These are phyloP conservation scores for Lasioglossum oenotherae DNA, from an alignment of 2,888 invertebrate genomes.

Conservation along the genomic window DNA sequence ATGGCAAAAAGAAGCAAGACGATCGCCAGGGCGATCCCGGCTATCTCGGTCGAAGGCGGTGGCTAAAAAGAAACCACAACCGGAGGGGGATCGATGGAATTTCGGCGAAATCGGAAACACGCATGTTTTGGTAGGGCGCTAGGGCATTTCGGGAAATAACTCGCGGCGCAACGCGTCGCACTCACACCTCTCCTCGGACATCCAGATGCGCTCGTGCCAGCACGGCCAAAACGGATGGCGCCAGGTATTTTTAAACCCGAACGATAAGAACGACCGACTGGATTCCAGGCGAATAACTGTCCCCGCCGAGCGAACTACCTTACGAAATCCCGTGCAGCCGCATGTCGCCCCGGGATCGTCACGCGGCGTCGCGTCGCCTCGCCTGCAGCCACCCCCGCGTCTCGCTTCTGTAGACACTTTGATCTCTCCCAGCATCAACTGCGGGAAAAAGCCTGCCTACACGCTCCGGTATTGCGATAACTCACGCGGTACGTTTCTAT, in stretches of 20 bases:
- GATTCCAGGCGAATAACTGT: slow-evolving; percentile 66
- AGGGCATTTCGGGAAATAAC: slow-evolving; percentile 58
- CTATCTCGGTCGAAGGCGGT: background rate
- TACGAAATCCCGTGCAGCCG: slow-evolving; percentile 57
- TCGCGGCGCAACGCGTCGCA: slow-evolving; percentile 30
- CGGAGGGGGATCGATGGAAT: slow-evolving; percentile 9
- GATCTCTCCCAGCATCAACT: background rate
- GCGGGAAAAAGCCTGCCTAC: slow-evolving; percentile 37
- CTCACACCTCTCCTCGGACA: background rate
- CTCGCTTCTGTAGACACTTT: slow-evolving; percentile 13
- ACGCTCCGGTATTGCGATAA: slow-evolving; percentile 26
- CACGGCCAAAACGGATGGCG: slow-evolving; percentile 61
- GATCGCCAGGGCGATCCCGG: background rate
- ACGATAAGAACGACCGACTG: slow-evolving; percentile 66
- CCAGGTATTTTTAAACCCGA: slow-evolving; percentile 72
- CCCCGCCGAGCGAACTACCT: slow-evolving; percentile 59
- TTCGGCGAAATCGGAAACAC: slow-evolving; percentile 38
- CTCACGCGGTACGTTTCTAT: slow-evolving; percentile 16
- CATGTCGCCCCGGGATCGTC: slow-evolving; percentile 47
- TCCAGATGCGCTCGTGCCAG: slow-evolving; percentile 47
- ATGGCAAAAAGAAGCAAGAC: background rate
- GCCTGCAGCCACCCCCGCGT: slow-evolving; percentile 49
- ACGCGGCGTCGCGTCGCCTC: slow-evolving; percentile 29
- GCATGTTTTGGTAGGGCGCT: slow-evolving; percentile 17
- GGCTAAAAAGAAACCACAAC: background rate